Evolutionary conservation across 1,140 invertebrate genomes (phyloP).

Genomic region (Cydia fagiglandana): DNA sequence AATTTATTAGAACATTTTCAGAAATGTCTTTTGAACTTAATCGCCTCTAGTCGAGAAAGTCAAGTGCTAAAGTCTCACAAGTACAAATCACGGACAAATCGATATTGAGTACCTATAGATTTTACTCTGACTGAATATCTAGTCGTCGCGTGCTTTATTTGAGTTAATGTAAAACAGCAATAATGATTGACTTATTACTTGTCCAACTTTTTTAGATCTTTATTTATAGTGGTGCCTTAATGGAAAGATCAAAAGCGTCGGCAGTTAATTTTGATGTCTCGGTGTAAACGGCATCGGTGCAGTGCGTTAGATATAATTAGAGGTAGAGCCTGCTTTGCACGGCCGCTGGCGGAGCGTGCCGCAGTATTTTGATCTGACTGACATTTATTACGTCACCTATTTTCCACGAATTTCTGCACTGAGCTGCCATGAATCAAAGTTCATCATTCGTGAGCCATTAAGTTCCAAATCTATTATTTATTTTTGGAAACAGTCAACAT

Average conservation of each 20-base stretch:
- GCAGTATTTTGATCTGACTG: conserved; percentile 65
- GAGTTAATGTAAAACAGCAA: conserved; percentile 25
- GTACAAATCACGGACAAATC: conserved; percentile 39
- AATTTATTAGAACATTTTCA: conserved; percentile 56
- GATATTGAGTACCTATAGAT: conserved; percentile 41
- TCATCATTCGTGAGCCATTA: background rate
- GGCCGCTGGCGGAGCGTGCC: conserved; percentile 39
- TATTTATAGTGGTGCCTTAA: conserved; percentile 74
- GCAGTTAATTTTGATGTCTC: conserved; percentile 78
- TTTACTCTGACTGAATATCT: background rate
- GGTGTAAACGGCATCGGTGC: conserved; percentile 62
- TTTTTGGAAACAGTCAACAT: background rate
- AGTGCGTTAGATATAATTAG: conserved; percentile 74
- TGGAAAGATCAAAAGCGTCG: conserved; percentile 76
- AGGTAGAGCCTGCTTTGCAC: conserved; percentile 59
- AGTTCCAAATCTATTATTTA: conserved; percentile 4
- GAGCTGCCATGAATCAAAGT: conserved; percentile 25
- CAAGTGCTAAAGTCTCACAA: conserved; percentile 46
- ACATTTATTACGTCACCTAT: conserved; percentile 70
- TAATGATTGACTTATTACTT: conserved; percentile 63
- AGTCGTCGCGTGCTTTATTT: conserved; percentile 45
- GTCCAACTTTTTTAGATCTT: conserved; percentile 59
- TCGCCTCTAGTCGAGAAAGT: conserved; percentile 46
- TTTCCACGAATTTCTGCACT: conserved; percentile 15
- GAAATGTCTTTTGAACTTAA: conserved; percentile 43